Evolutionary conservation across 2,113 vertebrate genomes (phyloP), one percentile per base, ranked within the genome.

Genomic region (Osmerus eperlanus): DNA sequence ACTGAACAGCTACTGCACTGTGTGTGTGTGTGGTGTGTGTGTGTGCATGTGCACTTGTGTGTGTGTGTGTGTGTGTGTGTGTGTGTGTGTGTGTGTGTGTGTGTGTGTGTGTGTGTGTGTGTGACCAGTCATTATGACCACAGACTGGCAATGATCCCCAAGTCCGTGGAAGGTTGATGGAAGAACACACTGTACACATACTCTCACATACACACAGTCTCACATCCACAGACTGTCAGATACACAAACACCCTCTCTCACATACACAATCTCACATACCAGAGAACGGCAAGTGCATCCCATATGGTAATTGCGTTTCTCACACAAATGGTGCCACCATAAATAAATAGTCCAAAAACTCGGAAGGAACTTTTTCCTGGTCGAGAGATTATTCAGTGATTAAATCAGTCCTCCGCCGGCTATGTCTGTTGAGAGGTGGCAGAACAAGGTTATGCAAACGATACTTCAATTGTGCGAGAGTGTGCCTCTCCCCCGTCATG

Each of bases 181-280:
- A 2, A 19, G 58, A 56, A 25, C 63, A 25, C 63, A 41, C 16
- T 4, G 9, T 19, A 67, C 47, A 53, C 19, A 14, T 51, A 47
- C 59, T 15, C 72, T 41, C 58, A 77, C 52, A 74, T 70, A 60
- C 73, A 64, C 73, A 66, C 63, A 71, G 54, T 65, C 67, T 51
- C 60, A 61, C 62, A 15, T 8, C 6, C 65, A 25, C 65, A 21
- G n/a, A 67, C 36, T 23, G 41, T 52, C 65, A 19, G 29, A 41
- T 54, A 19, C 28, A 68, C 21, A 15, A 53, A 69, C 54, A 29
- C 60, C 56, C 69, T 67, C 67, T n/a, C 70, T 23, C 65, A 68
- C 65, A 29, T 59, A 36, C 12, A 36, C 5, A 5, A 36, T 36
- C 32, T 36, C 32, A 36, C 32, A 36, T 8, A 36, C 4, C 32